A percentile compares a stretch with the other conserved stretches of the same genome.
These are phyloP conservation scores for Mayetiola destructor DNA, from an alignment of 2,888 invertebrate genomes.

Conservation along the genomic window DNA sequence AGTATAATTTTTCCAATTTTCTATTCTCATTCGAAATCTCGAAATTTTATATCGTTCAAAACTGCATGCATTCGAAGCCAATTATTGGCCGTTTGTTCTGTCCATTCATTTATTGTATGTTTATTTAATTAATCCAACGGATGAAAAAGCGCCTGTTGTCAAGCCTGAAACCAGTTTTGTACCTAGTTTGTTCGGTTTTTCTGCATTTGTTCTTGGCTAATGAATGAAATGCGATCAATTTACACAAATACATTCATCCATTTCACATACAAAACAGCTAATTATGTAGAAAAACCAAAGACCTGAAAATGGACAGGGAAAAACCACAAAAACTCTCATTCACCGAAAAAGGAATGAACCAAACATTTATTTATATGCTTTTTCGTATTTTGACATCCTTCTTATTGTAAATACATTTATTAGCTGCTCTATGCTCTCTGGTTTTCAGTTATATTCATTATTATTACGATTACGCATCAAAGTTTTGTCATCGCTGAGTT, in stretches of 20 bases:
- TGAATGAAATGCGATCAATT: background rate
- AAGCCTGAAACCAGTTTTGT: conserved; percentile 10
- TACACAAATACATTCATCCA: background rate
- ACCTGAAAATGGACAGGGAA: background rate
- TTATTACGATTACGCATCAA: no score
- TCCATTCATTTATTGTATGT: no score
- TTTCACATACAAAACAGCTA: background rate
- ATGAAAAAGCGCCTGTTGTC: background rate
- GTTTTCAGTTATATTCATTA: no score
- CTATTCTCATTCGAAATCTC: no score
- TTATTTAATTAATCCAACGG: conserved; percentile 10
- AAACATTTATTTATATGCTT: conserved; percentile 1
- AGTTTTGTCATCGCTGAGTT: no score
- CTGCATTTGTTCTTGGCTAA: background rate
- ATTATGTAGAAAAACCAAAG: background rate
- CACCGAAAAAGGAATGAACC: background rate
- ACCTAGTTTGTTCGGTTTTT: no score
- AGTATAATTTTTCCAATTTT: no score
- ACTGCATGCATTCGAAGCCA: no score
- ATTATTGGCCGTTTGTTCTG: no score
- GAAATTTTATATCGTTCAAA: no score
- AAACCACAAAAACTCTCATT: conserved; percentile 3
- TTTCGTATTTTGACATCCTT: background rate
- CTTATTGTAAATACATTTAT: background rate
- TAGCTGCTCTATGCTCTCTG: no score